Evolutionary conservation across 1,140 invertebrate genomes (phyloP), one percentile per base, ranked within the genome.

Genomic region (Acromyrmex echinatior): DNA sequence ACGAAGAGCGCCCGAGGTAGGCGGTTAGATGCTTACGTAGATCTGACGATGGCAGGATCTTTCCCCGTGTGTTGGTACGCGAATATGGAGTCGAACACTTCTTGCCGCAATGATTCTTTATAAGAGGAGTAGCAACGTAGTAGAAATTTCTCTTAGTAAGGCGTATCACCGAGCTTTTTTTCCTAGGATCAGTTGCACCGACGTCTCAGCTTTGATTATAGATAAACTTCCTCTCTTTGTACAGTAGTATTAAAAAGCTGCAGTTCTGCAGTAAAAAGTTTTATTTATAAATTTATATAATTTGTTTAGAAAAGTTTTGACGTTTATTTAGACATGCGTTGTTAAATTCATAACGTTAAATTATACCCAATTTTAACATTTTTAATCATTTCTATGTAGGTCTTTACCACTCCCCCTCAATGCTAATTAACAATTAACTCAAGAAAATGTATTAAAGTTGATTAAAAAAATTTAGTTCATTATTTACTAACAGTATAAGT

Each of bases 31-130:
- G 62, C 39, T 84, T n/a, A 51, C 65, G 7, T 88, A 74, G 77
- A 74, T 91, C 85, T 86, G 82, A 21, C 65, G 73, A n/a, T 76
- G 31, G 68, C 85, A 92, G 87, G 86, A 89, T 90, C 65, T 86
- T 45, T 73, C 14, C 49, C 10, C 7, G 7, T 21, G 5, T 84
- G 85, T 82, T 71, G 65, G 74, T 12, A 39, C 58, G 28, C 73
- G 62, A 86, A 88, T 88, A 88, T 70, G 86, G 82, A 88, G 90
- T 91, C 68, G 62, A 70, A 10, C 7, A 66, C 28, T 79, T 80
- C 78, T 79, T 65, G n/a, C 53, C 18, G 6, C 74, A 68, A 82
- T 60, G 51, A 89, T 87, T 90, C 65, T 60, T 79, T 39, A 66
- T 76, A 70, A 76, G 10, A 53, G 18, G 51, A 65, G 63, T 78